phyloP scores from a whole-genome alignment of 2,888 invertebrate genomes.

The Formica aserva region DNA sequence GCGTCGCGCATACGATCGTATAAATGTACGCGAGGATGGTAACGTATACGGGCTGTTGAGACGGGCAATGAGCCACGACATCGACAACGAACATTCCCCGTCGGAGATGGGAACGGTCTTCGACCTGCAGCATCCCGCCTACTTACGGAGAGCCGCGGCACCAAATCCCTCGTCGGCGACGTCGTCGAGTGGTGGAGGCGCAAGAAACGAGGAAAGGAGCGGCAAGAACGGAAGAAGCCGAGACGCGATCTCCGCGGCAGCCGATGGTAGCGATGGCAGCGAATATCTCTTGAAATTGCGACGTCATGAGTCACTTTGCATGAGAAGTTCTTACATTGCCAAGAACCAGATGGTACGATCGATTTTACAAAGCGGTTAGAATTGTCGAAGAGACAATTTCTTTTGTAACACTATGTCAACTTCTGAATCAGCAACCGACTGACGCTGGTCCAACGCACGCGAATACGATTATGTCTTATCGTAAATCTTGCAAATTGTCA shows the following conservation, averaged over 20 bases:
- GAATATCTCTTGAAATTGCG: slow-evolving; percentile 47
- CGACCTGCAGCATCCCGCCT: slow-evolving; percentile 63
- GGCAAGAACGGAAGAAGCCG: slow-evolving; percentile 57
- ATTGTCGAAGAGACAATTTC: slow-evolving; percentile 25
- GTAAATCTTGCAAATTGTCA: slow-evolving; percentile 5
- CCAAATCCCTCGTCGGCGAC: slow-evolving; percentile 55
- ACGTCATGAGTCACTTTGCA: slow-evolving; percentile 53
- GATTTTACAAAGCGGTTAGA: slow-evolving; percentile 41
- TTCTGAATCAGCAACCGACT: slow-evolving; percentile 12
- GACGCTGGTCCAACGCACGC: background rate
- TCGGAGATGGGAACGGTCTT: slow-evolving; percentile 54
- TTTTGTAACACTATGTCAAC: slow-evolving; percentile 37
- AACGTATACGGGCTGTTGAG: slow-evolving; percentile 45
- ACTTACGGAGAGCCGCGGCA: slow-evolving; percentile 56
- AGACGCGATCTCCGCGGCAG: slow-evolving; percentile 36
- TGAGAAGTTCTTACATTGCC: slow-evolving; percentile 47
- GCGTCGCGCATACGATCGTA: background rate
- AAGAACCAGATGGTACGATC: slow-evolving; percentile 41
- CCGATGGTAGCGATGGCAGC: slow-evolving; percentile 39
- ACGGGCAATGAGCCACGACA: slow-evolving; percentile 63
- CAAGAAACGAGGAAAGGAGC: slow-evolving; percentile 49
- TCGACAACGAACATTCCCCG: slow-evolving; percentile 58
- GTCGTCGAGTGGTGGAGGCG: slow-evolving; percentile 23
- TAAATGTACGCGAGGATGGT: slow-evolving; percentile 30
- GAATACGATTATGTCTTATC: slow-evolving; percentile 11